Conservation (phyloP, 2,888 invertebrate species). For the Eupithecia exiguata region DNA sequence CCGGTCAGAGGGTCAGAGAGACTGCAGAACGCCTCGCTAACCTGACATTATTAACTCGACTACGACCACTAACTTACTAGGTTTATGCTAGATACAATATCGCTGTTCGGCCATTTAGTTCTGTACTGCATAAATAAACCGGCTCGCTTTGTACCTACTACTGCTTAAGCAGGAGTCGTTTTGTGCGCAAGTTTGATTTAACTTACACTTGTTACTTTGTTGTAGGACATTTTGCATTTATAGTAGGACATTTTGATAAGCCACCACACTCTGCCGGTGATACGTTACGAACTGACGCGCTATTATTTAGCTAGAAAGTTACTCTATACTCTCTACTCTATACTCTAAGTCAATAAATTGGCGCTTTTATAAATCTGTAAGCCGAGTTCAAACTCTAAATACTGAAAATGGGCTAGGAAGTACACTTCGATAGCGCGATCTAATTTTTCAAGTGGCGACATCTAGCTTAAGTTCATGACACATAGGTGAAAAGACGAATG, state of each 20-base stretch:
- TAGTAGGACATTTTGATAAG: not conserved
- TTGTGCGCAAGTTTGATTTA: not conserved
- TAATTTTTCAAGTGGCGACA: too few species aligned
- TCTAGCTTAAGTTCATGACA: too few species aligned
- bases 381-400: too few species aligned
- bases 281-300: too few species aligned
- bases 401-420: too few species aligned
- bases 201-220: not conserved
- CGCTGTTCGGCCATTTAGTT: not conserved
- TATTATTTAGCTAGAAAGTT: too few species aligned
- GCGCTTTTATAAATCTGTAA: too few species aligned
- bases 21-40: conserved; percentile 19
- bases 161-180: not conserved
- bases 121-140: not conserved
- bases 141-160: not conserved
- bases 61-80: conserved; percentile 18
- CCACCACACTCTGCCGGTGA: too few species aligned
- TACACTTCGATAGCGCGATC: too few species aligned
- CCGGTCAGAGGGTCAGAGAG: not conserved
- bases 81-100: conserved; percentile 8
- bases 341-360: too few species aligned
- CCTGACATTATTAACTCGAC: conserved; percentile 30
- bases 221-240: not conserved
- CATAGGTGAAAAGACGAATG: too few species aligned
- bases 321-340: too few species aligned